phyloP scores from a whole-genome alignment of 2,888 invertebrate genomes.

The Sturmia bella region DNA sequence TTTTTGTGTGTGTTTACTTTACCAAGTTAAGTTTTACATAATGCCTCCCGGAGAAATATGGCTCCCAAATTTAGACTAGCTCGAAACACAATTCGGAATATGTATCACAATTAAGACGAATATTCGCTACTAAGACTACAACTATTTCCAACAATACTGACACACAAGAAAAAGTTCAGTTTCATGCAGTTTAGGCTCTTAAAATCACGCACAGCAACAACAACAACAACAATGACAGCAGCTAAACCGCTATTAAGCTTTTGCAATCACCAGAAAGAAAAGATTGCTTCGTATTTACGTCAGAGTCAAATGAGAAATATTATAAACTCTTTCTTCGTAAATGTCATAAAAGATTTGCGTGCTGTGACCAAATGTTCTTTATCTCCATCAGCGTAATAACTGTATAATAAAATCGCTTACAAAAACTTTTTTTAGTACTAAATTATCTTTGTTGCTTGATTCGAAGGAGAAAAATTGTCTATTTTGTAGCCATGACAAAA shows the following conservation, averaged over 20 bases:
- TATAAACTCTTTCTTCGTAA: conserved; percentile 49
- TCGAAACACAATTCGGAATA: too few relatives aligned
- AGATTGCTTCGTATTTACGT: not conserved
- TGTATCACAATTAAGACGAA: too few relatives aligned
- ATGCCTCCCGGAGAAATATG: too few relatives aligned
- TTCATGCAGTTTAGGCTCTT: too few relatives aligned
- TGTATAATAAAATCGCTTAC: conserved; percentile 41
- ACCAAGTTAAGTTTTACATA: too few relatives aligned
- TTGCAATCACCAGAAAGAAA: conserved; percentile 8
- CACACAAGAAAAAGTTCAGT: too few relatives aligned
- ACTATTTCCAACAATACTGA: too few relatives aligned
- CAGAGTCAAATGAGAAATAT: conserved; percentile 22
- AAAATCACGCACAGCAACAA: conserved; percentile 1
- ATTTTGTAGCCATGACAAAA: not conserved
- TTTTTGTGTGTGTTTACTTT: too few relatives aligned
- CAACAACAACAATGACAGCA: too few relatives aligned
- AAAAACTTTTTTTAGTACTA: conserved; percentile 13
- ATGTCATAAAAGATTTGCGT: conserved; percentile 68
- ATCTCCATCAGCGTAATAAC: conserved; percentile 45
- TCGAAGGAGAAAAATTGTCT: conserved; percentile 6
- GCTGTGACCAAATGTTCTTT: conserved; percentile 66
- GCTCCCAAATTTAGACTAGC: too few relatives aligned
- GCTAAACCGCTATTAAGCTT: conserved; percentile 16
- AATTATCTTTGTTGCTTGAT: conserved; percentile 25
- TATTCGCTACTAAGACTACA: too few relatives aligned